Evolutionary conservation across 1,140 invertebrate species (phyloP).

Genomic region (Steinernema khuongi): DNA sequence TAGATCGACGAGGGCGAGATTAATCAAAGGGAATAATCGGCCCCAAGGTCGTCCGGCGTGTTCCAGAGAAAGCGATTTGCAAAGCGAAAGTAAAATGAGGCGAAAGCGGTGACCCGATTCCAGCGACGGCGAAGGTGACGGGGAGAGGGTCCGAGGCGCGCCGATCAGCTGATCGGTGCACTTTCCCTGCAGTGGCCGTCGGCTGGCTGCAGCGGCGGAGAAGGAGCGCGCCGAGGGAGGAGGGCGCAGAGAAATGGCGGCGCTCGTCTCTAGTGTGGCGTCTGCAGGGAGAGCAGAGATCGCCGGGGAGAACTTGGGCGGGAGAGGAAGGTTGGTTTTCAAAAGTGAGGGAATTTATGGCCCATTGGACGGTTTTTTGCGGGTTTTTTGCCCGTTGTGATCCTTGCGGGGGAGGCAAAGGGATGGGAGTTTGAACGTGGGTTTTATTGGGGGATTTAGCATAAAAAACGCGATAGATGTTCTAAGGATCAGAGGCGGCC

Average conservation of each 20-base stretch:
- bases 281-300: background rate
- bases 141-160: background rate
- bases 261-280: no score
- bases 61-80: background rate
- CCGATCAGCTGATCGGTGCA: slow-evolving; percentile 8
- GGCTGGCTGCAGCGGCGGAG: slow-evolving; percentile 7
- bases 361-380: no score
- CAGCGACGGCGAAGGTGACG: background rate
- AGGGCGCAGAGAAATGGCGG: background rate
- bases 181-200: background rate
- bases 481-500: no score
- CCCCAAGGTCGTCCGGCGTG: background rate
- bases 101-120: slow-evolving; percentile 4
- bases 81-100: slow-evolving; percentile 9
- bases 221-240: background rate
- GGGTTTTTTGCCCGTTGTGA: no score
- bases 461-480: no score
- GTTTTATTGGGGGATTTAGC: no score
- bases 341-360: no score
- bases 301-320: background rate
- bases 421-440: no score
- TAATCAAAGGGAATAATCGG: slow-evolving; percentile 13
- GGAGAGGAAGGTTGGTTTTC: no score
- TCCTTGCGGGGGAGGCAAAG: no score
- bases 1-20: background rate